Percentiles rank a stretch among this genome's conserved stretches.
These are phyloP conservation scores for Desoria tigrina DNA, from an alignment of 2,888 invertebrate genomes.

Conservation along the genomic window DNA sequence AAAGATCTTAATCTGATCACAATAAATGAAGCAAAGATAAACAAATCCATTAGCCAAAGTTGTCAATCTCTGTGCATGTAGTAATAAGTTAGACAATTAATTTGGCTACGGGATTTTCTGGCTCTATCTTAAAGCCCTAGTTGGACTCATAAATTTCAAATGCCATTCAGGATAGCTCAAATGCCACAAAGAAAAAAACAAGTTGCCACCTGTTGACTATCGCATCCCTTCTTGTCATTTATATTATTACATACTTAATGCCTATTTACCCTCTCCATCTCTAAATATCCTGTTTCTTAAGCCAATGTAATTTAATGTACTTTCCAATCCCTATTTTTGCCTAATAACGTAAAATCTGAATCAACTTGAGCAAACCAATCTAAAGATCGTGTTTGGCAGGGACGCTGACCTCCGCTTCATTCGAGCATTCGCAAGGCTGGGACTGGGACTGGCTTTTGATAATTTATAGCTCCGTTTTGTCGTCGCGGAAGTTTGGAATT, in stretches of 20 bases:
- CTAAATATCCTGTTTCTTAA: background rate
- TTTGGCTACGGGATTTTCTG: background rate
- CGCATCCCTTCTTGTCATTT: too few relatives aligned
- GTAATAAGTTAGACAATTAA: background rate
- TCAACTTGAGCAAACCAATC: background rate
- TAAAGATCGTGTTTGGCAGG: background rate
- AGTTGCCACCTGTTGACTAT: background rate
- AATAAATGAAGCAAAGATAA: background rate
- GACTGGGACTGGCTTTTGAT: background rate
- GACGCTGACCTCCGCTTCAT: background rate
- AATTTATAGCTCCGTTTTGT: slow-evolving; percentile 14
- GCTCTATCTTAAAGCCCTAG: background rate
- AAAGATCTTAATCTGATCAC: background rate
- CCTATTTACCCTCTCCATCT: too few relatives aligned
- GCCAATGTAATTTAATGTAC: too few relatives aligned
- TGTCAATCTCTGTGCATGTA: background rate
- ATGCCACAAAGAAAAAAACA: background rate
- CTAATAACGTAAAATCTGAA: background rate
- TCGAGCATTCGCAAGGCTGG: too few relatives aligned
- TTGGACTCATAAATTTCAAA: slow-evolving; percentile 5
- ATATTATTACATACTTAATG: too few relatives aligned
- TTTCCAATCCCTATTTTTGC: too few relatives aligned
- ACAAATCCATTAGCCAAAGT: slow-evolving; percentile 2
- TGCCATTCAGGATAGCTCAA: background rate
- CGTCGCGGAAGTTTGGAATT: slow-evolving; percentile 13